Base-by-base conservation (phyloP, 2,888 invertebrate species). In the Nomada lathburiana region DNA sequence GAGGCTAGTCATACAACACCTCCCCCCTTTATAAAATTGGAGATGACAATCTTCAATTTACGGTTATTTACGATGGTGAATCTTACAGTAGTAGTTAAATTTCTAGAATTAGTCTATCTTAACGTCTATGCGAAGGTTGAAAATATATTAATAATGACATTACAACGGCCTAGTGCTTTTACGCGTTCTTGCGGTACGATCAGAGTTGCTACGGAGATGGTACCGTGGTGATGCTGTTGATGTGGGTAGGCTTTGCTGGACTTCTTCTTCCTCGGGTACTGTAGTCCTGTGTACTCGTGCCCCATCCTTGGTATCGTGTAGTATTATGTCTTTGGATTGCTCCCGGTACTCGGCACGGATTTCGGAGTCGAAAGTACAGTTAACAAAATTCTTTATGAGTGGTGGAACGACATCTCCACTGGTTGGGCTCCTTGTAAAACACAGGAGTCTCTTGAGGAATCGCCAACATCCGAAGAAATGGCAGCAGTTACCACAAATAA, bases 321-420 rank as follows among this genome's bases (percentile, higher is more conserved):
- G 5, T 13, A 18, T 18, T 2, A 57, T 47, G 11, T 57, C 57
- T 4, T 4, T 69, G 23, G 68, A 26, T 9, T 47, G 44, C 1
- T 69, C 68, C n/a, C 68, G 36, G 23, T 57, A 57, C 18, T 57
- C 57, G 13, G 36, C 23, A 16, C 26, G 63, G n/a, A 20, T 44
- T 1, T 84, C 73, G 5, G 86, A 84, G 20, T 80, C 82, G 62
- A 86, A 84, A 2, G 53, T 82, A 52, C 86, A 86, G 60, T 86
- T 84, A 2, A 86, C 80, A 36, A 85, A 86, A 29, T 85, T 85
- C 23, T 83, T 84, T 2, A 86, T 86, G 26, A 84, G 72, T 23
- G 83, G 85, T 26, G 84, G 82, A 2, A 84, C 0, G 4, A 80
- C 62, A 68, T 88, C 81, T 1, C 83, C 81, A 44, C 29, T 64